Evolutionary conservation across 2,113 vertebrate species (phyloP), one percentile per base, ranked within the genome.

Genomic region (Zeus faber): DNA sequence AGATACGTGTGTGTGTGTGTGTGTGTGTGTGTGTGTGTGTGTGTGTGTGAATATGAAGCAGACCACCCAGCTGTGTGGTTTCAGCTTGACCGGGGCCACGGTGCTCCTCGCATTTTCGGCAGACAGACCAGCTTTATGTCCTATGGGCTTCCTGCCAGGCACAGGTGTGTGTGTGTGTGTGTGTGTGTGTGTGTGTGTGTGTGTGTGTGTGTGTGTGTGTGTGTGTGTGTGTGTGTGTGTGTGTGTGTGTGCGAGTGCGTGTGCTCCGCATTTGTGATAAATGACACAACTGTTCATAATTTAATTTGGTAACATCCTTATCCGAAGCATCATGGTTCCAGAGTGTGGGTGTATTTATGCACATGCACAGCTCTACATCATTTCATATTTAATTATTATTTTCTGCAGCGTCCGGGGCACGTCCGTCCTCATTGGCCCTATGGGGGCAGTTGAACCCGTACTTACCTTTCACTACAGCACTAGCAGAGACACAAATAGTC

Each of bases 71-170:
- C 41, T 20, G 41, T 44, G 41, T 21, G 41, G 41, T 44, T 18
- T 44, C 41, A 44, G 41, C 41, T 44, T 44, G 41, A 44, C 41
- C 41, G 41, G 18, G 41, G 33, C 16, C 39, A 40, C 39, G 39
- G 39, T 17, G 2, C 39, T 40, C 9, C 7, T 44, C 20, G 21
- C 41, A 21, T 44, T 21, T 44, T 22, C 41, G 21, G 41, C 41
- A 22, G 18, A 44, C 41, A 44, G 41, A 11, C 41, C 41, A 20
- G 17, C 41, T 44, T 44, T 44, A 44, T 44, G 41, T 10, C 41
- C 41, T 22, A 8, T 11, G 9, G 41, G 41, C 41, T 8, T 11
- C 17, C 8, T 21, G 18, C 41, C 41, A 44, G 41, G 6, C 41
- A 20, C 20, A 44, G 41, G 16, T 18, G 17, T 43, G 40, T 43